Base-by-base conservation (phyloP, 2,797 vertebrate genomes). In the Rhyacichthys aspro region DNA sequence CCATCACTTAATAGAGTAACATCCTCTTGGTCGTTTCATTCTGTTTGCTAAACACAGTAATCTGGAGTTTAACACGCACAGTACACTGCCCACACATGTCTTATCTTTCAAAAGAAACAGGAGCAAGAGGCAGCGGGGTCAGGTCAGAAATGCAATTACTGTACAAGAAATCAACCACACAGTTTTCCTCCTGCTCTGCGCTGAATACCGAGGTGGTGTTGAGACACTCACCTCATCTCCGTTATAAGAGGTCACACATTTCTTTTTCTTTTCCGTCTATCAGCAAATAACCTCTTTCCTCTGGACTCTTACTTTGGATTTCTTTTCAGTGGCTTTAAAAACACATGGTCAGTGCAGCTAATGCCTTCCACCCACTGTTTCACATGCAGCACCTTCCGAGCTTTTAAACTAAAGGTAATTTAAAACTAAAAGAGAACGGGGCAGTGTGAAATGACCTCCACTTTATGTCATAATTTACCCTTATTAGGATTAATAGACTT, bases 131-230 rank as follows among this genome's bases (percentile, higher is more conserved):
- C 74, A 61, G 67, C 8, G 65, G 78, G 82, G 82, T 85, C 82
- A 74, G 85, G 86, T 88, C 86, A 88, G 70, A 88, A 85, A 86
- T 80, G 71, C 82, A 86, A 86, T 85, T 86, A 86, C 83, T 52
- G 63, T 69, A 64, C 8, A n/a, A 70, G 44, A 60, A 70, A 71
- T 49, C 53, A 16, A 46, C 73, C 69, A 50, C 75, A 57, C 63
- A 66, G 64, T 67, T 77, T 73, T 78, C 63, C 57, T 70, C 52
- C 36, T 41, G 34, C 66, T 71, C 23, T 7, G 48, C 62, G 19
- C 56, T 16, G 3, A 73, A 57, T 12, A 44, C 59, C 16, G 28
- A 64, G 58, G 68, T 77, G 55, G 44, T 67, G 62, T 72, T 49
- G 23, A 75, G 65, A 63, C 42, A 16, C 63, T 72, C 68, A 60